phyloP scores from a whole-genome alignment of 64 coral and sea anemone species.

The Montipora foliosa region DNA sequence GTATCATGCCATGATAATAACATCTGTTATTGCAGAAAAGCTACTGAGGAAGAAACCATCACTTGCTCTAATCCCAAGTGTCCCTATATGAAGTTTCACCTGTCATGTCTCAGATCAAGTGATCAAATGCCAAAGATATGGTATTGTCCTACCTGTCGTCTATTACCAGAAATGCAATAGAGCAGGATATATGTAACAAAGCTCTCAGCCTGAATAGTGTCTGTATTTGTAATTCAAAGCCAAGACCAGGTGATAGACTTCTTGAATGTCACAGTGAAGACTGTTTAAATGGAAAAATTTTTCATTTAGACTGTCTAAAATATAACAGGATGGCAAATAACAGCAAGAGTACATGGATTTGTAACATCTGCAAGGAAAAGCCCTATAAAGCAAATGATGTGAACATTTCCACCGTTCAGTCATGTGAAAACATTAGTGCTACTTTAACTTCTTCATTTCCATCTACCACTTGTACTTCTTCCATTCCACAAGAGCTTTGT shows the following conservation, averaged over 20 bases:
- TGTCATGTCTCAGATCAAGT: constrained; percentile 8
- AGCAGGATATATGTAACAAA: neutral
- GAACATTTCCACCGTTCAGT: constrained; percentile 13
- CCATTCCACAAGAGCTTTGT: constrained; percentile 13
- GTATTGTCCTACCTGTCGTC: constrained; percentile 52
- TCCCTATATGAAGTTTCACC: constrained; percentile 32
- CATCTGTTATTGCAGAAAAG: constrained; percentile 43
- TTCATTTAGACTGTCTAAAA: constrained; percentile 19
- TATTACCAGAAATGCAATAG: neutral
- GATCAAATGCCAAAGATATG: constrained; percentile 45
- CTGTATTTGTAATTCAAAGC: constrained; percentile 42
- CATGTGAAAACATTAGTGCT: neutral
- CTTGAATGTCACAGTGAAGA: neutral
- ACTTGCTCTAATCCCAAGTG: constrained; percentile 17
- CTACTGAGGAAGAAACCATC: constrained; percentile 11
- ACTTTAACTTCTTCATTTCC: constrained; percentile 15
- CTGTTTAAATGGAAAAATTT: neutral
- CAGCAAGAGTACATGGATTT: constrained; percentile 33
- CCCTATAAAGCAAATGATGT: constrained; percentile 1
- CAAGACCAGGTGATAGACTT: neutral
- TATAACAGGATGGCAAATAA: constrained; percentile 67
- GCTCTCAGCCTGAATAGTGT: neutral
- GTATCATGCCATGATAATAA: constrained; percentile 1
- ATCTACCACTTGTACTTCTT: constrained; percentile 16
- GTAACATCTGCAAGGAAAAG: neutral